Base-by-base conservation (phyloP, 2,797 vertebrate genomes). In the Pampus argenteus region DNA sequence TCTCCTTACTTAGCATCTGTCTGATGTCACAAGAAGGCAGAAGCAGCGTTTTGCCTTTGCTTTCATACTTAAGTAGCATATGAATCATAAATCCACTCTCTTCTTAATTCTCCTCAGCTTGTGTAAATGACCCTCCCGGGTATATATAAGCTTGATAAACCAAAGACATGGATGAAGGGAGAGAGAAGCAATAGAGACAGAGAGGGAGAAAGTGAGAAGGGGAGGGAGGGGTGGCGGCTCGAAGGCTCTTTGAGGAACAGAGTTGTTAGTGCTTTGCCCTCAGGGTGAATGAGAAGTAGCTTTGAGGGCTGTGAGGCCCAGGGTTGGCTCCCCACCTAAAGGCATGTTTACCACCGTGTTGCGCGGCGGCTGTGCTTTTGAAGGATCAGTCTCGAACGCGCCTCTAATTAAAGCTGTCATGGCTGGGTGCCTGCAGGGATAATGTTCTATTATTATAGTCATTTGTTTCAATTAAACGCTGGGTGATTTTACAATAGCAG, bases 401-500 rank as follows among this genome's bases (percentile, higher is more conserved):
- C 94, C 96, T 96, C 97, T 99, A 99, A 99, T 99, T 98, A 99
- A 99, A 98, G 96, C 95, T 96, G 96, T 95, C 96, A 96, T 95
- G 95, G 95, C 94, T 94, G 95, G 93, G 89, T 94, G 97, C 97
- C 97, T 97, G 96, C 95, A 92, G 97, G 96, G 97, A 99, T 98
- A 98, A 99, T 98, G 96, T 97, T 96, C 97, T 95, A 97, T 99
- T 98, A 99, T 98, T 99, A 98, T 96, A 96, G 96, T 97, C 96
- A 96, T 99, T 99, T 99, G 98, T 99, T 99, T 98, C 98, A 99
- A 99, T 99, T 99, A 99, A 99, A 97, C 96, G 97, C 97, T 95
- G 95, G 94, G 96, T 98, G 97, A 96, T 98, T 97, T 98, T 97
- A 98, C 97, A 97, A 95, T 95, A 98, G 96, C 97, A 96, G 96